phyloP scores from a whole-genome alignment of 2,888 invertebrate species.

The Linnaemya vulpina region DNA sequence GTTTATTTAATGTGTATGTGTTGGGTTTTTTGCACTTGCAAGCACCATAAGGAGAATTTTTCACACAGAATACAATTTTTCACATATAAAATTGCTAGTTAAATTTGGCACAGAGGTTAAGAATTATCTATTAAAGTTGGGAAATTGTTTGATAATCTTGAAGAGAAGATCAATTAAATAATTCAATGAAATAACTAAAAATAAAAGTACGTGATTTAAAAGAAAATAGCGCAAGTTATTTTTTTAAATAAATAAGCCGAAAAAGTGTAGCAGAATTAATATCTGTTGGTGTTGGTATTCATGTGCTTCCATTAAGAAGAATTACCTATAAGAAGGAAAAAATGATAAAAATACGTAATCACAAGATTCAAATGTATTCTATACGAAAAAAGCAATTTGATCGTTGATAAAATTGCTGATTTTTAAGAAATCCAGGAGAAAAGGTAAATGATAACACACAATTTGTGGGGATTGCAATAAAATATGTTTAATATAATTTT shows the following conservation, averaged over 20 bases:
- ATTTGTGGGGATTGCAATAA: background rate
- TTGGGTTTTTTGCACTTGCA: conserved; percentile 51
- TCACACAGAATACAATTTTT: conserved; percentile 12
- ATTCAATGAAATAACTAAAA: conserved; percentile 35
- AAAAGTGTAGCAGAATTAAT: conserved; percentile 28
- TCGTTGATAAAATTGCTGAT: conserved; percentile 30
- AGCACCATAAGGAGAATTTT: conserved; percentile 41
- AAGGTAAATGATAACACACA: conserved; percentile 30
- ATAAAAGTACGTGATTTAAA: conserved; percentile 19
- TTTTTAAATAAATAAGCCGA: background rate
- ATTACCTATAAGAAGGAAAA: conserved; percentile 5
- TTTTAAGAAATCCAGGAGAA: conserved; percentile 25
- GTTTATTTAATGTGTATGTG: conserved; percentile 33
- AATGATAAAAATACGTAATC: conserved; percentile 66
- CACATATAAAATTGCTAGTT: conserved; percentile 39
- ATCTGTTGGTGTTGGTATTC: conserved; percentile 48
- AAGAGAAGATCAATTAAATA: conserved; percentile 24
- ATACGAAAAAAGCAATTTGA: conserved; percentile 1
- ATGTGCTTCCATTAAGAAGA: conserved; percentile 56
- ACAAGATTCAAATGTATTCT: conserved; percentile 18
- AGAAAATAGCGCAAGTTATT: background rate
- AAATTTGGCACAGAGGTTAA: conserved; percentile 41
- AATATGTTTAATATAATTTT: background rate
- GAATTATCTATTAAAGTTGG: conserved; percentile 51
- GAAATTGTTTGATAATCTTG: conserved; percentile 25